These are phyloP conservation scores for Lissocephala sabroskyi DNA, from an alignment of 2,888 invertebrate species.

Conservation along the genomic window DNA sequence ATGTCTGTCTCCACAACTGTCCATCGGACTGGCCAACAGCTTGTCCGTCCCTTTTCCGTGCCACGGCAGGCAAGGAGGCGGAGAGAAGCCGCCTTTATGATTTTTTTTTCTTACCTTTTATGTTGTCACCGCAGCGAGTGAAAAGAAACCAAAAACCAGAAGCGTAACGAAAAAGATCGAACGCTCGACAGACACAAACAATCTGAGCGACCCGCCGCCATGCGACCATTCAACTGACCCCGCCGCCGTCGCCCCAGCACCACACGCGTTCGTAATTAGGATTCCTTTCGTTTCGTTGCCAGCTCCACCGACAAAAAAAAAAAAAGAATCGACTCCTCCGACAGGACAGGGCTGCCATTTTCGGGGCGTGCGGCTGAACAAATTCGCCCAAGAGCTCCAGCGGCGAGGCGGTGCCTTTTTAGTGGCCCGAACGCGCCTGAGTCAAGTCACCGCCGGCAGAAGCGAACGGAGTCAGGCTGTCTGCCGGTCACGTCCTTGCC, in stretches of 20 bases:
- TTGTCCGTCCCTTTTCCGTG: too few species aligned
- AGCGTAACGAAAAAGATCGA: conserved; percentile 70
- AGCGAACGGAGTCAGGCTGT: not conserved
- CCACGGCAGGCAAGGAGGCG: too few species aligned
- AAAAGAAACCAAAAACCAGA: conserved; percentile 67
- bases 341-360: too few species aligned
- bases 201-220: conserved; percentile 12
- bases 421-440: conserved; percentile 20
- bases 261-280: conserved; percentile 68
- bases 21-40: too few species aligned
- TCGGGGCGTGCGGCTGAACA: conserved; percentile 70
- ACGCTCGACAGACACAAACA: conserved; percentile 29
- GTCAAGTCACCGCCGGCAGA: too few species aligned
- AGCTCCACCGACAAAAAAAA: too few species aligned
- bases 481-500: conserved; percentile 16
- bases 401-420: conserved; percentile 68
- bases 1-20: too few species aligned
- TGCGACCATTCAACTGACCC: not conserved
- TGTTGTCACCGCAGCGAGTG: conserved; percentile 54
- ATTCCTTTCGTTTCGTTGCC: conserved; percentile 14
- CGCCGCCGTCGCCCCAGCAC: conserved; percentile 21
- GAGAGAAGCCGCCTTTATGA: conserved; percentile 13
- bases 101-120: conserved; percentile 28
- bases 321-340: too few species aligned
- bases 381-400: conserved; percentile 70